Evolutionary conservation across 2,888 invertebrate genomes (phyloP), one percentile per base, ranked within the genome.

Genomic region (Tenthredo livida): DNA sequence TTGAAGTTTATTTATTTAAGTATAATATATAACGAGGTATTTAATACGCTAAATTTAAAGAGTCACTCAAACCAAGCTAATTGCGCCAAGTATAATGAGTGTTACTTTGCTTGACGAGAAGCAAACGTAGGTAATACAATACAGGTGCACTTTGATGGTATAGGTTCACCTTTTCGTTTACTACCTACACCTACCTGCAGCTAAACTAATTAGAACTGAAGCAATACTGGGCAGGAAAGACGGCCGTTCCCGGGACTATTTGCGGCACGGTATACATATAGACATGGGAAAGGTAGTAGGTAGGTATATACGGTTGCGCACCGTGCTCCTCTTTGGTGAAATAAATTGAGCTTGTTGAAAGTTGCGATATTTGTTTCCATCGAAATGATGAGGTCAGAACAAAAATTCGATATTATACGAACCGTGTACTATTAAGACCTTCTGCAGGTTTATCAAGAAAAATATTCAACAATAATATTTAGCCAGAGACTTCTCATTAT

Each of bases 161-260:
- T 50, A 21, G 25, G 73, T 47, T 77, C 29, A 40, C 80, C 21
- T 80, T 80, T 61, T 6, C 61, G 80, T 58, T 61, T 37, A 25
- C 65, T 61, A 40, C 25, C 65, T 61, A 40, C 21, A 65, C 21
- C n/a, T 21, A 65, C 61, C 80, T 37, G 80, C 40, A 61, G 80
- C 61, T 80, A 61, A 80, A 80, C 80, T 80, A 80, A 80, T 80
- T 80, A 80, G 80, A 80, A 80, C 80, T 61, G 80, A 61, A 61
- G 80, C 80, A 80, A 80, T 80, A 80, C 58, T 33, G 80, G 61
- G 77, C 25, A 77, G 77, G 50, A 25, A 77, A 77, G 77, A 80
- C 43, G 29, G 40, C 65, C 37, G 37, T 80, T 80, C 21, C 40
- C 29, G 25, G 80, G 61, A 37, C 37, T 61, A 80, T 80, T 80